phyloP scores from a whole-genome alignment of 1,140 invertebrate genomes.

The Trypoxylus dichotomus region DNA sequence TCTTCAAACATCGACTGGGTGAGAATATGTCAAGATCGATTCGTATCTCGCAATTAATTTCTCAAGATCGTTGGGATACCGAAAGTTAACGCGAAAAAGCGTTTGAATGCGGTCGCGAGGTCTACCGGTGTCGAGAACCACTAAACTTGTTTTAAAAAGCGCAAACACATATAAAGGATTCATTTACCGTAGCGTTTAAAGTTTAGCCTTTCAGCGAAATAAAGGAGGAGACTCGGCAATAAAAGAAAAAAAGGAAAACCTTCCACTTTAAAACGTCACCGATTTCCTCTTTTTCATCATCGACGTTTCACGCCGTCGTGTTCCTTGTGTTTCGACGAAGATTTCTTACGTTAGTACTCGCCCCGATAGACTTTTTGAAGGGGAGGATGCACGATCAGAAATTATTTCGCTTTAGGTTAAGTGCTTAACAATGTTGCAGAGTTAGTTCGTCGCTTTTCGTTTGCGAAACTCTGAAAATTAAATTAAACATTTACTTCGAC shows the following conservation, averaged over 20 bases:
- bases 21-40: neutral
- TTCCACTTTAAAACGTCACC: neutral
- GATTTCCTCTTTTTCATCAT: neutral
- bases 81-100: neutral
- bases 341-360: neutral
- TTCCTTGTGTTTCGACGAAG: neutral
- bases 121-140: neutral
- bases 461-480: no score
- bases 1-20: neutral
- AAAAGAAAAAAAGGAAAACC: neutral
- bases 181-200: neutral
- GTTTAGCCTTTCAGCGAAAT: neutral
- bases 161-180: neutral
- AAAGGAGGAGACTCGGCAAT: neutral
- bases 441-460: no score
- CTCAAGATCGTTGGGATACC: neutral
- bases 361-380: no score
- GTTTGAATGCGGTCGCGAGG: neutral
- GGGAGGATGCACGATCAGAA: no score
- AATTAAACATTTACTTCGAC: no score
- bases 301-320: neutral
- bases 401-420: no score
- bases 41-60: neutral
- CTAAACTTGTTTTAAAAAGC: neutral
- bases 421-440: no score